Conservation (phyloP, 2,113 vertebrate species). For the Lophotis ruficrista region DNA sequence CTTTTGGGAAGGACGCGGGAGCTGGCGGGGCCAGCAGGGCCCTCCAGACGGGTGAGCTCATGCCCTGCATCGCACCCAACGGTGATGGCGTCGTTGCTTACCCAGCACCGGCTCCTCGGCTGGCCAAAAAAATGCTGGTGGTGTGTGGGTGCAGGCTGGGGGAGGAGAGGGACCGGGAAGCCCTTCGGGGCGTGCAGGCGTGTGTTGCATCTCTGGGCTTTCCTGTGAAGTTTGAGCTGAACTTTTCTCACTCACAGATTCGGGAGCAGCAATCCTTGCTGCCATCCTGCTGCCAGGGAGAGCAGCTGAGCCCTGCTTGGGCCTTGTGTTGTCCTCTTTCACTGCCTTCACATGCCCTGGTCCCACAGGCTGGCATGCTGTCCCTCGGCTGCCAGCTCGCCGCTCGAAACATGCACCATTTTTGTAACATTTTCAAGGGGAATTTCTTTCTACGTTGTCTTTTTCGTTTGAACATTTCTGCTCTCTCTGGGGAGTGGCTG, state of each 20-base stretch:
- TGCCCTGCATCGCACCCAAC: not conserved
- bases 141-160: not conserved
- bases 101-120: accelerated
- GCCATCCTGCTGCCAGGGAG: not conserved
- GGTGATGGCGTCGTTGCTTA: not conserved
- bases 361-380: accelerated
- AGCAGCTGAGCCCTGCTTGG: not conserved
- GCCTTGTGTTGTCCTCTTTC: not conserved
- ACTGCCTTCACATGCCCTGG: not conserved
- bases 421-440: not conserved
- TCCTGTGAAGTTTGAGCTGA: not conserved
- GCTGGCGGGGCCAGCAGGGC: not conserved
- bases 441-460: not conserved
- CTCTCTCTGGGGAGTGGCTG: not conserved
- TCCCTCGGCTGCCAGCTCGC: not conserved
- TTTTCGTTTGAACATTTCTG: not conserved
- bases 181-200: not conserved
- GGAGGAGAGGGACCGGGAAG: not conserved
- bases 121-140: not conserved
- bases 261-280: accelerated
- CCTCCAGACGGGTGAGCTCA: not conserved
- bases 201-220: not conserved
- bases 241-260: accelerated
- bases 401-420: accelerated
- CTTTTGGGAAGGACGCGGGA: not conserved